phyloP scores from a whole-genome alignment of 2,888 invertebrate species.

The Dione juno region DNA sequence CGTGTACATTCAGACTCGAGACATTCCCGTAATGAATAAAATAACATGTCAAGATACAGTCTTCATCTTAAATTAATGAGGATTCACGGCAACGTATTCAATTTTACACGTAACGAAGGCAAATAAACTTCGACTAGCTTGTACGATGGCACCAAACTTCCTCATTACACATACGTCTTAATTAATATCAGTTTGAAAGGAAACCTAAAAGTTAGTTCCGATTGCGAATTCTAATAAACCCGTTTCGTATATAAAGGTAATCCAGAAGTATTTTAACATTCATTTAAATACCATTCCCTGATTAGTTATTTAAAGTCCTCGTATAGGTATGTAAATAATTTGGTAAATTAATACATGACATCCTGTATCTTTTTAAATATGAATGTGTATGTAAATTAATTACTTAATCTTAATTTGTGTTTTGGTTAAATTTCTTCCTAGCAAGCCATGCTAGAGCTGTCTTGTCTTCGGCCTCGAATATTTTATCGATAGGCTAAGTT shows the following conservation, averaged over 20 bases:
- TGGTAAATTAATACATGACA: neutral
- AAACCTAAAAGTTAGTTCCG: conserved; percentile 73
- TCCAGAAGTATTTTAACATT: conserved; percentile 62
- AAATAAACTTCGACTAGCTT: conserved; percentile 68
- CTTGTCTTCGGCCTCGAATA: conserved; percentile 28
- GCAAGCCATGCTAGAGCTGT: neutral
- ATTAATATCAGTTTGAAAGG: conserved; percentile 77
- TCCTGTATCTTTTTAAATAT: neutral
- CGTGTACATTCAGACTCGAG: conserved; percentile 68
- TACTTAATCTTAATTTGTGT: neutral
- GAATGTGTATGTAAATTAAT: neutral
- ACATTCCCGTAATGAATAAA: conserved; percentile 79
- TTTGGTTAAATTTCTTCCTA: neutral
- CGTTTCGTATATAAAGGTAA: conserved; percentile 55
- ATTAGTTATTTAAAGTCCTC: conserved; percentile 64
- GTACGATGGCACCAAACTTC: conserved; percentile 57
- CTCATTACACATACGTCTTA: conserved; percentile 59
- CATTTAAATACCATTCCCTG: conserved; percentile 56
- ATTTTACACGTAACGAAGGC: conserved; percentile 78
- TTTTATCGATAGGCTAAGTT: conserved; percentile 40
- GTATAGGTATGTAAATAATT: conserved; percentile 23
- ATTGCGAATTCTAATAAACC: conserved; percentile 68
- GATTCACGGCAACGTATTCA: conserved; percentile 76
- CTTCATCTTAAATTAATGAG: conserved; percentile 82
- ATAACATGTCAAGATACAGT: conserved; percentile 80